Conservation (phyloP, 2,113 vertebrate species). For the Chamaea fasciata region DNA sequence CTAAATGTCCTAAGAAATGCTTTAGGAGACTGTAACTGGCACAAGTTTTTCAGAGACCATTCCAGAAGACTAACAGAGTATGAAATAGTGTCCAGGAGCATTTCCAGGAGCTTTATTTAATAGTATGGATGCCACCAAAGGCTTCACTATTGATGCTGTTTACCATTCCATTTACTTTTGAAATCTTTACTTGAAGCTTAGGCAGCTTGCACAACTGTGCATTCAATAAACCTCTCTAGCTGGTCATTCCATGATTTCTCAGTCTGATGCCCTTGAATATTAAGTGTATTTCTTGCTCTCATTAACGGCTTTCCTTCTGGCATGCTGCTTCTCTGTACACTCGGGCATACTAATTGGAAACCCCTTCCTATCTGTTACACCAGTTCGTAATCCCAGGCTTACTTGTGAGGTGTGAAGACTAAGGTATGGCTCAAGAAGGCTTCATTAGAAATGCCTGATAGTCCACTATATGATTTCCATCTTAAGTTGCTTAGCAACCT, state of each 20-base stretch:
- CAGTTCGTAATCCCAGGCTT: neutral
- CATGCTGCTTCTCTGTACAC: neutral
- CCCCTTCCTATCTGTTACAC: neutral
- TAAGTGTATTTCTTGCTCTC: neutral
- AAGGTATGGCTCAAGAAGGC: neutral
- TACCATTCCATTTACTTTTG: neutral
- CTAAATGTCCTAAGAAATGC: neutral
- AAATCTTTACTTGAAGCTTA: neutral
- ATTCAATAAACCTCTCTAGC: neutral
- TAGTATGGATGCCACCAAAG: neutral
- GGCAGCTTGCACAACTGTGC: neutral
- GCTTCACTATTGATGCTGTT: neutral
- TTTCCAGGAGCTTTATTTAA: neutral
- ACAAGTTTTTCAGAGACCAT: neutral
- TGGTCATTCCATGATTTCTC: neutral
- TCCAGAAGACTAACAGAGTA: neutral
- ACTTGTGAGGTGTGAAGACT: neutral
- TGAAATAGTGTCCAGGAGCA: neutral
- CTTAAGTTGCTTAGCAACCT: constrained; percentile 58
- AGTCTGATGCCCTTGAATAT: neutral
- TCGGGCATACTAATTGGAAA: neutral
- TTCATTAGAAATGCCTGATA: neutral
- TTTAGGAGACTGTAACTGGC: neutral
- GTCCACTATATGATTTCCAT: constrained; percentile 15
- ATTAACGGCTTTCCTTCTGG: neutral